Percentiles rank a stretch among this genome's conserved stretches.
phyloP scores from a whole-genome alignment of 1,140 invertebrate species.

The Metaphire vulgaris region DNA sequence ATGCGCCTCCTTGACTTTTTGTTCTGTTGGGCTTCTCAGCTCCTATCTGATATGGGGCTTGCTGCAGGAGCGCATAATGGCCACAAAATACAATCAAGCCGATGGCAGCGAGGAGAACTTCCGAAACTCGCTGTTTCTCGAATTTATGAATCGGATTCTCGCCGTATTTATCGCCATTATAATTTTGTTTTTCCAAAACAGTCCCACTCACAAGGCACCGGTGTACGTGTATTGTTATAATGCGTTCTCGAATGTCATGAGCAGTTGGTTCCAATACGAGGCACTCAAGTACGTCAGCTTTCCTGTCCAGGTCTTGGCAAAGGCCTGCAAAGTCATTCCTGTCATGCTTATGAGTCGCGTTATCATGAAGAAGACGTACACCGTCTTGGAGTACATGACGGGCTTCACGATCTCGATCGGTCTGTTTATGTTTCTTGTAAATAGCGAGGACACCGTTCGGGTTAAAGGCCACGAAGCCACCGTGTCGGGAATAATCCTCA shows the following conservation, averaged over 20 bases:
- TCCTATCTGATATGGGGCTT: constrained; percentile 91
- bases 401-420: constrained; percentile 82
- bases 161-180: constrained; percentile 70
- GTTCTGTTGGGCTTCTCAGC: constrained; percentile 78
- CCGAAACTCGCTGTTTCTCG: constrained; percentile 87
- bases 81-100: constrained; percentile 33
- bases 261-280: constrained; percentile 99
- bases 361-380: constrained; percentile 77
- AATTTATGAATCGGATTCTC: constrained; percentile 84
- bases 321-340: constrained; percentile 66
- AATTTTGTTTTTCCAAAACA: constrained; percentile 53
- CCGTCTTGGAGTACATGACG: constrained; percentile 85
- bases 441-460: constrained; percentile 41
- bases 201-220: constrained; percentile 58
- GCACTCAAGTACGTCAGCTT: constrained; percentile 97
- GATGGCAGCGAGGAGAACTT: constrained; percentile 57
- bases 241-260: constrained; percentile 94
- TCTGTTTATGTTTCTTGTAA: constrained; percentile 81
- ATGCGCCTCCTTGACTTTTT: constrained; percentile 59
- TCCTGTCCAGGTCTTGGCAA: constrained; percentile 74
- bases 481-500: constrained; percentile 15
- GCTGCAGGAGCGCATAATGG: constrained; percentile 49
- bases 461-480: background rate
- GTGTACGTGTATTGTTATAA: constrained; percentile 94
- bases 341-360: constrained; percentile 97